Evolutionary conservation across 2,113 vertebrate species (phyloP), one percentile per base, ranked within the genome.

Genomic region (Hydropotes inermis): DNA sequence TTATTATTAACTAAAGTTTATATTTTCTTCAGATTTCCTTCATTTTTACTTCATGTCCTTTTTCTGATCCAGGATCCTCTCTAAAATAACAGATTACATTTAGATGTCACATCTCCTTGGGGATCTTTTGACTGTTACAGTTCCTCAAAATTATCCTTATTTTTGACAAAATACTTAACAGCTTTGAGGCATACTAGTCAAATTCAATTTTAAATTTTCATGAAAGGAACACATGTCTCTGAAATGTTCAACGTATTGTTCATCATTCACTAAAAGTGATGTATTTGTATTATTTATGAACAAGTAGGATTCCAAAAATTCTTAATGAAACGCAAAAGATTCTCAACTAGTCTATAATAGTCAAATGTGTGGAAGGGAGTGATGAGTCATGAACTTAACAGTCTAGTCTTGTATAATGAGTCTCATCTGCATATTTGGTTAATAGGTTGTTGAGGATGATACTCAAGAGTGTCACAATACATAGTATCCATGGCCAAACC

Each of bases 121-220:
- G 7, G 6, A 67, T 16, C 28, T 92, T 28, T 83, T 58, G 45
- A 45, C 27, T 57, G 2, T 93, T 43, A 45, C 5, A n/a, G 4
- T 78, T 91, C 94, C 21, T 81, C 61, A 82, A 81, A 94, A 64
- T 64, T 47, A 21, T 57, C 45, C 12, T 47, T 67, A 45, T 70
- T 60, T 45, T 85, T 39, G 1, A 86, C 4, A 36, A 36, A 83
- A 9, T 54, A 36, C 13, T 92, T 50, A 28, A 54, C n/a, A 25
- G 36, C 58, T 95, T 47, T 92, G 30, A 89, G 67, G 7, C 43
- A 36, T 79, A 89, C 4, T 89, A 21, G 27, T 87, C 39, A 85
- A 16, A 9, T 21, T n/a, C 43, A 58, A 4, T 36, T 82, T n/a
- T 82, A 30, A 7, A 19, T 82, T 84, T 86, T 64, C 16, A 90